Conservation (phyloP, 30 jellyfish, hydroid and myxozoan genomes). For the Cassiopea xamachana region DNA sequence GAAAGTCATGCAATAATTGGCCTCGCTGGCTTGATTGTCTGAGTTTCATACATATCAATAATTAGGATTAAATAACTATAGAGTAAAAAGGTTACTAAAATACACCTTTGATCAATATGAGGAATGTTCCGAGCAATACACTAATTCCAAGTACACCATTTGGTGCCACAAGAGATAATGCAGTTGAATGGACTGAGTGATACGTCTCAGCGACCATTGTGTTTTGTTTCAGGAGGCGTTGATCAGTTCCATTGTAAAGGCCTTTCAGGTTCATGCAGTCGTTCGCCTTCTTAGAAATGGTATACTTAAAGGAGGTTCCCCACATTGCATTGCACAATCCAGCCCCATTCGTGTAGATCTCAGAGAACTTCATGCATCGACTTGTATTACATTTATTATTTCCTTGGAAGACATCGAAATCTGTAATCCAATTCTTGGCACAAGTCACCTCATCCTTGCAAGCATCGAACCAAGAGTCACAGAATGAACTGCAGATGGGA, state of each 20-base stretch:
- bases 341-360: constrained; percentile 55
- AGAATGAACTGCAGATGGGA: constrained; percentile 70
- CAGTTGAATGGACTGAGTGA: constrained; percentile 12
- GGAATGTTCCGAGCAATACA: not conserved
- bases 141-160: not conserved
- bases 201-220: constrained; percentile 59
- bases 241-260: constrained; percentile 16
- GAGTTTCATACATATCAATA: no score
- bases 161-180: not conserved
- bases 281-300: constrained; percentile 24
- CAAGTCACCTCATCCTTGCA: constrained; percentile 69
- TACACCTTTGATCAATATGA: not conserved
- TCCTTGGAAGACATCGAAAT: constrained; percentile 22
- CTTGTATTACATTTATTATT: constrained; percentile 63
- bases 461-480: constrained; percentile 89
- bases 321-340: constrained; percentile 80
- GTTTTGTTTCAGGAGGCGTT: not conserved
- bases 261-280: constrained; percentile 76
- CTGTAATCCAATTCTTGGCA: constrained; percentile 83
- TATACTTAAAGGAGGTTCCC: constrained; percentile 78
- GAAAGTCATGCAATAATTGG: no score
- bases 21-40: no score
- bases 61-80: no score
- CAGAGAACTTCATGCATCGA: constrained; percentile 50
- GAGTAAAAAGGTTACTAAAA: not conserved